These are phyloP conservation scores for Xiphias gladius DNA, from an alignment of 2,113 vertebrate genomes.

Conservation along the genomic window DNA sequence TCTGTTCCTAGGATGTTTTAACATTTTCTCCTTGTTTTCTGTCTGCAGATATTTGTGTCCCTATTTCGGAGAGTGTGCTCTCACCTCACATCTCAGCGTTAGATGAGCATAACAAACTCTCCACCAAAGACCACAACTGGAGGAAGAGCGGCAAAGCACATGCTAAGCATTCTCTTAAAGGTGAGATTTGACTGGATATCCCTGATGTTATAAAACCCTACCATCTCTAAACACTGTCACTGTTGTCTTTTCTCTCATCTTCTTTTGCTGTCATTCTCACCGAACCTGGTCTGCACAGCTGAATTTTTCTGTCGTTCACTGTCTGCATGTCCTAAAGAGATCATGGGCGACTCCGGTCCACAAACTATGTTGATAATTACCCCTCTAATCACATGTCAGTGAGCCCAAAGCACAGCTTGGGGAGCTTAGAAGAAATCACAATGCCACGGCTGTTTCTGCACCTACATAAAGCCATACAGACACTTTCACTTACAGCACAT, in stretches of 20 bases:
- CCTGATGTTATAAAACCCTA: background rate
- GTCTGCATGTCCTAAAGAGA: slow-evolving; percentile 44
- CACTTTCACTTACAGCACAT: slow-evolving; percentile 64
- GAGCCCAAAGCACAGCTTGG: slow-evolving; percentile 54
- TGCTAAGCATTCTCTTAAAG: slow-evolving; percentile 91
- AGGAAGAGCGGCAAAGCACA: slow-evolving; percentile 89
- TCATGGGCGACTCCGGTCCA: slow-evolving; percentile 53
- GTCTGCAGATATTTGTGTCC: slow-evolving; percentile 90
- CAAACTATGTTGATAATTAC: slow-evolving; percentile 72
- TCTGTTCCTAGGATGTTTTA: background rate
- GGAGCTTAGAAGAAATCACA: slow-evolving; percentile 63
- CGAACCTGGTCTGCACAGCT: slow-evolving; percentile 16
- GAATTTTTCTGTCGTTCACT: slow-evolving; percentile 51
- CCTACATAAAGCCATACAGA: slow-evolving; percentile 55
- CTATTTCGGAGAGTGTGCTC: slow-evolving; percentile 90
- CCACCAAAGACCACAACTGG: slow-evolving; percentile 92
- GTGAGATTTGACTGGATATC: slow-evolving; percentile 67
- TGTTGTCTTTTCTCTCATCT: slow-evolving; percentile 20
- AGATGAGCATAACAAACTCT: slow-evolving; percentile 88
- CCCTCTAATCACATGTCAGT: slow-evolving; percentile 66
- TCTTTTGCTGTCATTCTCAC: background rate
- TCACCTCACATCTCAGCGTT: slow-evolving; percentile 91
- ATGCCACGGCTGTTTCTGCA: slow-evolving; percentile 65
- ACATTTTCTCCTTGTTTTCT: background rate
- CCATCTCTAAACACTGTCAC: background rate